These are phyloP conservation scores for Drosophila setifemur DNA, from an alignment of 1,140 invertebrate species.

Conservation along the genomic window DNA sequence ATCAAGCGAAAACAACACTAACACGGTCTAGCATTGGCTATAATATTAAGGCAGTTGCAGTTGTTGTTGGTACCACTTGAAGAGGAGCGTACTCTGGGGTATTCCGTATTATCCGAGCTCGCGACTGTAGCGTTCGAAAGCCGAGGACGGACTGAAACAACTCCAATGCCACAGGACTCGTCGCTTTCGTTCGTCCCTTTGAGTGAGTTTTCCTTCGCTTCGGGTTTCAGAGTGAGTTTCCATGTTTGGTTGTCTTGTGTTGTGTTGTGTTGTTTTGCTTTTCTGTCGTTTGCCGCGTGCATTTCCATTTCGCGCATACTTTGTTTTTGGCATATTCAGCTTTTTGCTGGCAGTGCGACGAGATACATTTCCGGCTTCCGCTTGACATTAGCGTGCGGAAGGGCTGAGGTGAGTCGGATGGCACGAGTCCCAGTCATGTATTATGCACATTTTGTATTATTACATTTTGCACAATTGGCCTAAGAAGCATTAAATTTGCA, in stretches of 20 bases:
- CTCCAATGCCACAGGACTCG: conserved; percentile 39
- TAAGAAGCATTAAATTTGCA: conserved; percentile 62
- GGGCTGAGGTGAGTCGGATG: not conserved
- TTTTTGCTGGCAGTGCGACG: conserved; percentile 46
- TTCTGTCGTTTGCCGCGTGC: conserved; percentile 52
- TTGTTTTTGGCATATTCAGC: conserved; percentile 27
- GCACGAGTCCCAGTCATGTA: conserved; percentile 1
- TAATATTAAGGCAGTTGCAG: not conserved
- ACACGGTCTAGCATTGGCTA: conserved; percentile 39
- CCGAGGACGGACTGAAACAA: conserved; percentile 67
- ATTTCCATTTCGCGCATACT: conserved; percentile 29
- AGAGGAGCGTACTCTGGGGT: conserved; percentile 3
- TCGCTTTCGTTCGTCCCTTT: conserved; percentile 29
- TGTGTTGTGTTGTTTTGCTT: conserved; percentile 8
- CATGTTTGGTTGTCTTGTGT: conserved; percentile 11
- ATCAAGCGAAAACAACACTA: conserved; percentile 20
- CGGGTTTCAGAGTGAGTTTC: conserved; percentile 36
- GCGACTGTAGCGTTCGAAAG: conserved; percentile 70
- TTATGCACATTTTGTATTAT: conserved; percentile 25
- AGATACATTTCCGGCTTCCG: conserved; percentile 65
- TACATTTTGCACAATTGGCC: conserved; percentile 39
- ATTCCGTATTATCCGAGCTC: conserved; percentile 28
- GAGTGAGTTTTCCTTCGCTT: conserved; percentile 2
- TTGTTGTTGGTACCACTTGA: conserved; percentile 40
- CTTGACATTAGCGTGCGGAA: conserved; percentile 41